Base-by-base conservation (phyloP, 2,888 invertebrate species). In the Folsomia manolachei region DNA sequence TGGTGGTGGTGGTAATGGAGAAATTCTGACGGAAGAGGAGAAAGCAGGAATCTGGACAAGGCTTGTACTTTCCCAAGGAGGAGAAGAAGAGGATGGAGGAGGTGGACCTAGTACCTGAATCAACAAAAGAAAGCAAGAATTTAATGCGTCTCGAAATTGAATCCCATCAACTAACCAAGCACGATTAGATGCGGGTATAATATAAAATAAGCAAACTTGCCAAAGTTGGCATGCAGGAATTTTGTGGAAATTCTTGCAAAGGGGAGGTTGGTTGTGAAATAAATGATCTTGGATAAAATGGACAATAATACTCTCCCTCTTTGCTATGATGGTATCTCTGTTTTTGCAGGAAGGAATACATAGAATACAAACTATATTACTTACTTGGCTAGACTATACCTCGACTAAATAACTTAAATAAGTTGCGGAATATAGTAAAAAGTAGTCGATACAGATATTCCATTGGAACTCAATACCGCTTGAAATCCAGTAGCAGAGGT, bases 41-140 rank as follows among this genome's bases (percentile, higher is more conserved):
- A 79, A 77, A 39, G 75, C 73, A 39, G 61, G 69, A 27, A 53
- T 79, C 14, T 79, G 76, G 76, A 77, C 75, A n/a, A 72, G 73
- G 52, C 56, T 56, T 23, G 63, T 26, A 26, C 27, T 21, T 19
- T 18, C 56, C n/a, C 56, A 4, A n/a, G 19, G 11, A n/a, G 19
- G 4, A 7, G n/a, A 21, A 14, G 19, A 4, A 7, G n/a, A 7
- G 4, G n/a, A 7, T 19, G n/a, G 11, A 7, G n/a, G 56, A 4
- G 11, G 4, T 7, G n/a, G 11, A 56, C 4, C 4, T 56, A 56
- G 19, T 19, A 56, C 56, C 56, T 19, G 21, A 56, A 56, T 4
- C 7, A 56, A 7, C 7, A 4, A 7, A 18, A 56, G 19, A 19
- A 18, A 4, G 19, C 56, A 56, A 56, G 19, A 56, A 56, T 9